Percentiles rank a stretch among this genome's conserved stretches.
Evolutionary conservation across 2,888 invertebrate genomes (phyloP).

Genomic region (Platycnemis pennipes): DNA sequence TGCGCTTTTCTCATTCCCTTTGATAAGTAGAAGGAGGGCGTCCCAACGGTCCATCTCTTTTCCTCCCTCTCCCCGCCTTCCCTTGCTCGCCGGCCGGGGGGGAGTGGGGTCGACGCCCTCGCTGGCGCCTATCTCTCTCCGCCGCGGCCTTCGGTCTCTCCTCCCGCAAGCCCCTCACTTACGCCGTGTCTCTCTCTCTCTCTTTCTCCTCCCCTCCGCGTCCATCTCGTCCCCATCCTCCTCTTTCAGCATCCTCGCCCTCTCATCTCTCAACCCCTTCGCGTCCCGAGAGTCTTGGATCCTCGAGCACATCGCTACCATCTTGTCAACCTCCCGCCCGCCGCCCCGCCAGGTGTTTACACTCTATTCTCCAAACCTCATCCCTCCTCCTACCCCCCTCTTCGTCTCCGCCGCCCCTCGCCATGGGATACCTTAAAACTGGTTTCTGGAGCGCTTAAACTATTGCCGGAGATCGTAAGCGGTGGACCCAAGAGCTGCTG

Average conservation of each 20-base stretch:
- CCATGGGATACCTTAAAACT: conserved; percentile 39
- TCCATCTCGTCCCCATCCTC: neutral
- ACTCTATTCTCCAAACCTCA: neutral
- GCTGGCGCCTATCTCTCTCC: conserved; percentile 51
- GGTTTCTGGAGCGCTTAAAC: conserved; percentile 47
- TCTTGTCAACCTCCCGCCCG: conserved; percentile 13
- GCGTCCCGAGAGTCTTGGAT: neutral
- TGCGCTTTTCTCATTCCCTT: neutral
- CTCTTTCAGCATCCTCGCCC: neutral
- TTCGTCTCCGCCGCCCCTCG: neutral
- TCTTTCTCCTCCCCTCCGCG: no score
- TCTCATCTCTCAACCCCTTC: conserved; percentile 11
- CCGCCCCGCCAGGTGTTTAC: conserved; percentile 37
- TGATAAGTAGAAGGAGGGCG: conserved; percentile 23
- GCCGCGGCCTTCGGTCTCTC: conserved; percentile 52
- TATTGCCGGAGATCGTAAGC: conserved; percentile 41
- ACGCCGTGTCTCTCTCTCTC: neutral
- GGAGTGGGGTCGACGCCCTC: conserved; percentile 49
- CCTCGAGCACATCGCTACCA: conserved; percentile 28
- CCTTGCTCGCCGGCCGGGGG: neutral
- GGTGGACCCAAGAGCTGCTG: conserved; percentile 30
- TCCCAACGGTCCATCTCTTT: conserved; percentile 52
- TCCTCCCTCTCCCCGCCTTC: neutral
- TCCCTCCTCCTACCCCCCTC: neutral
- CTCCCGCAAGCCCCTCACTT: neutral